Evolutionary conservation across 1,140 invertebrate genomes (phyloP), one percentile per base, ranked within the genome.

Genomic region (Solen grandis): DNA sequence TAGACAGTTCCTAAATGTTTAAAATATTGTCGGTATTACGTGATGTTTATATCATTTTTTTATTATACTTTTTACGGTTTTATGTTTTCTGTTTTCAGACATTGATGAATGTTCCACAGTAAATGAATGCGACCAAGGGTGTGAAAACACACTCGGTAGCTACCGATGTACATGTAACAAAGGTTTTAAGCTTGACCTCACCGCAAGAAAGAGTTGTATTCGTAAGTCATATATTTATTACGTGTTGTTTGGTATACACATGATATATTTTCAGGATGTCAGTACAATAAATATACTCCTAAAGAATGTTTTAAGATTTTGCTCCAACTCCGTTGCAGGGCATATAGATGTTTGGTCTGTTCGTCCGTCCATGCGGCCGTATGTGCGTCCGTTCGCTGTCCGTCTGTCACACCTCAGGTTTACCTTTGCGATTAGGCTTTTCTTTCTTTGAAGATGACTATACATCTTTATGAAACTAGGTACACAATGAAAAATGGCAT

Each of bases 31-130:
- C n/a, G n/a, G n/a, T n/a, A n/a, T n/a, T 8, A 50, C 10, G 19
- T 50, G 46, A 50, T 50, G n/a, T 50, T 50, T 19, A 50, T 13
- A 13, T 19, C 8, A 50, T 13, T 19, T 13, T 50, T 50, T 50
- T 19, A 50, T 13, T 13, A 8, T 50, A 13, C 8, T 19, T 50
- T 8, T 60, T 60, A 27, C 13, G 25, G n/a, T 35, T 0, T 25
- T n/a, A 13, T 80, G 35, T 68, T 10, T 84, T 68, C 36, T 33
- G 19, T 41, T 50, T 85, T 46, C 41, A 74, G 72, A 74, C 63
- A 74, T 74, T 27, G 59, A 74, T 62, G 72, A 74, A 38, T 74
- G 72, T 46, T 0, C 31, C 0, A 38, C 35, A 25, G 36, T 8
- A 19, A 19, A 38, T 46, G 54, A 35, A 4, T 74, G 70, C 38